These are phyloP conservation scores for Herpailurus yagouaroundi DNA, from an alignment of 2,113 vertebrate genomes.

Conservation along the genomic window DNA sequence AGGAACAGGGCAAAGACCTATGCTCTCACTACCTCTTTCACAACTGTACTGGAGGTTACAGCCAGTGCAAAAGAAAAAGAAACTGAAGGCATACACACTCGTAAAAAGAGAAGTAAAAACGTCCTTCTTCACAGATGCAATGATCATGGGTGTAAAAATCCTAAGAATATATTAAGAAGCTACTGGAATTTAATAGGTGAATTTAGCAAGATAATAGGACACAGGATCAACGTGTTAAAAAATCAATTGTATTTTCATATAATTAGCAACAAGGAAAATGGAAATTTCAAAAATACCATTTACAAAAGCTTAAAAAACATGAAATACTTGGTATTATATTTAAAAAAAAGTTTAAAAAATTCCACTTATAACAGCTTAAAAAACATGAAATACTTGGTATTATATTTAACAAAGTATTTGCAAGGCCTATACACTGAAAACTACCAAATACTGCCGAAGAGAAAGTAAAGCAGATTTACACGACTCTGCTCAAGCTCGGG, in stretches of 20 bases:
- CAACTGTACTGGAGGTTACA: neutral
- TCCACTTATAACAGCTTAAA: neutral
- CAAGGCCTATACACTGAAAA: neutral
- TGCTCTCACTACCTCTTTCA: neutral
- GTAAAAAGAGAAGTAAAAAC: neutral
- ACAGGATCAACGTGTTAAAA: neutral
- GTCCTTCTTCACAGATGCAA: neutral
- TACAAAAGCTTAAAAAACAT: neutral
- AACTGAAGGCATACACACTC: neutral
- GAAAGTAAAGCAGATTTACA: neutral
- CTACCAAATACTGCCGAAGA: neutral
- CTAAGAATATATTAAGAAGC: neutral
- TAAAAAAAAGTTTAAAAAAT: neutral
- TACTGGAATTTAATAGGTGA: neutral
- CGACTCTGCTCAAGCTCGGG: neutral
- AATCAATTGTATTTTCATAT: neutral
- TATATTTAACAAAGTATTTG: neutral
- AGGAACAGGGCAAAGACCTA: neutral
- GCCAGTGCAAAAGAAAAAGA: neutral
- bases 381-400: neutral
- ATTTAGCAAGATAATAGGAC: neutral
- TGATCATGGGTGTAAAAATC: neutral
- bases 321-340: neutral
- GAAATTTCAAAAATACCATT: neutral
- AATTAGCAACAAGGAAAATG: neutral